A percentile compares a stretch with the other conserved stretches of the same genome.
These are phyloP conservation scores for Torymus auratus DNA, from an alignment of 2,888 invertebrate genomes.

Conservation along the genomic window DNA sequence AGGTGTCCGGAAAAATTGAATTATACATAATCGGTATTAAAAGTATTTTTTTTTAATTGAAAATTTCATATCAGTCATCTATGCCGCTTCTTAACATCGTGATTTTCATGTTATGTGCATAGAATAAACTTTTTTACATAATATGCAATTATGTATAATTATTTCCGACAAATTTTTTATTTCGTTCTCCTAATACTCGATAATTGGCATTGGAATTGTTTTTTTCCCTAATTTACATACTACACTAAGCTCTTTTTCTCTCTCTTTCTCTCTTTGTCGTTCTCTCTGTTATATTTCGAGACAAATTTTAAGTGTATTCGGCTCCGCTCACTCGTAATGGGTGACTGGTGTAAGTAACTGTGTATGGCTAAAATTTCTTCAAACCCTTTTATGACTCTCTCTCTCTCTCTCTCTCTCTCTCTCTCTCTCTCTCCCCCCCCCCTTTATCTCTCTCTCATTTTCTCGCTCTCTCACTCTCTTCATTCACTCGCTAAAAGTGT, in stretches of 20 bases:
- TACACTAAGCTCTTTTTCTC: slow-evolving; percentile 37
- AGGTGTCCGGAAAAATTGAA: slow-evolving; percentile 2
- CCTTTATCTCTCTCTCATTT: not conserved
- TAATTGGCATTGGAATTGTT: slow-evolving; percentile 53
- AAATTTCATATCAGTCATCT: not conserved
- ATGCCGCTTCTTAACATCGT: no score
- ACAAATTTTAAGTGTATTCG: slow-evolving; percentile 16
- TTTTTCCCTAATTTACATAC: slow-evolving; percentile 36
- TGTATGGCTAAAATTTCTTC: slow-evolving; percentile 41
- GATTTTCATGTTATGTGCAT: not conserved
- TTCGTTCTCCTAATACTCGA: slow-evolving; percentile 41
- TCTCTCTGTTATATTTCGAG: not conserved
- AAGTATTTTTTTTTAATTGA: slow-evolving; percentile 1
- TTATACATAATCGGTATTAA: slow-evolving; percentile 24
- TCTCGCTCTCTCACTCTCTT: no score
- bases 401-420: not conserved
- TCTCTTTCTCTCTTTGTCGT: no score
- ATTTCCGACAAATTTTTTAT: slow-evolving; percentile 3
- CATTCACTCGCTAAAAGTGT: slow-evolving; percentile 26
- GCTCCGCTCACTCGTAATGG: slow-evolving; percentile 39
- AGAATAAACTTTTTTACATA: not conserved
- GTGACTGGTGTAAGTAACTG: slow-evolving; percentile 47
- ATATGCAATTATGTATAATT: slow-evolving; percentile 37
- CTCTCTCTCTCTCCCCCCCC: no score
- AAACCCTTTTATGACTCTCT: slow-evolving; percentile 13